phyloP scores from a whole-genome alignment of 2,888 invertebrate species.

The Synanthedon tipuliformis region DNA sequence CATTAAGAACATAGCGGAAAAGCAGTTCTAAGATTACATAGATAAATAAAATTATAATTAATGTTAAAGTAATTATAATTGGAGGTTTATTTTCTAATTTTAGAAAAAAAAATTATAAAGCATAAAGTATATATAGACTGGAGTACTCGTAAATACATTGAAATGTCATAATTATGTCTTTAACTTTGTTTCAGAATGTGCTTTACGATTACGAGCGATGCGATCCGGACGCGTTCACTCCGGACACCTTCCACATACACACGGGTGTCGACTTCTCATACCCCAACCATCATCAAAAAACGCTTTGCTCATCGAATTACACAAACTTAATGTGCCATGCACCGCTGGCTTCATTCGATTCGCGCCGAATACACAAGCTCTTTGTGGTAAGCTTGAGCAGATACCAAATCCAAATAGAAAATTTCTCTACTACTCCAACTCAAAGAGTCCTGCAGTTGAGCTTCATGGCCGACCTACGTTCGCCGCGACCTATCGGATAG shows the following conservation, averaged over 20 bases:
- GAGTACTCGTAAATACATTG: too few species aligned
- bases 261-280: conserved; percentile 69
- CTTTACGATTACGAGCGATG: conserved; percentile 54
- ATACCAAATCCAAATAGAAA: conserved; percentile 69
- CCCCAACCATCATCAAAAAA: conserved; percentile 48
- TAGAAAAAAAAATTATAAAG: too few species aligned
- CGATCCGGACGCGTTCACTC: conserved; percentile 62
- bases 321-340: conserved; percentile 78
- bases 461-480: conserved; percentile 75
- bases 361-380: conserved; percentile 53
- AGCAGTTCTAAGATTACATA: too few species aligned
- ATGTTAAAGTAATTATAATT: too few species aligned
- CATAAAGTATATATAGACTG: too few species aligned
- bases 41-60: too few species aligned
- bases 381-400: conserved; percentile 81
- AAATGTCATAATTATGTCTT: background rate
- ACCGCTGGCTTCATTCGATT: conserved; percentile 71
- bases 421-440: conserved; percentile 65
- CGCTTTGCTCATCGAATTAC: conserved; percentile 75
- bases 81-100: too few species aligned
- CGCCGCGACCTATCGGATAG: conserved; percentile 74
- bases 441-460: conserved; percentile 65
- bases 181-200: conserved; percentile 70
- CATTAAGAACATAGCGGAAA: too few species aligned
- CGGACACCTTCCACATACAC: conserved; percentile 60